Conservation (phyloP, 2,113 vertebrate genomes). For the Ceyx cyanopectus region DNA sequence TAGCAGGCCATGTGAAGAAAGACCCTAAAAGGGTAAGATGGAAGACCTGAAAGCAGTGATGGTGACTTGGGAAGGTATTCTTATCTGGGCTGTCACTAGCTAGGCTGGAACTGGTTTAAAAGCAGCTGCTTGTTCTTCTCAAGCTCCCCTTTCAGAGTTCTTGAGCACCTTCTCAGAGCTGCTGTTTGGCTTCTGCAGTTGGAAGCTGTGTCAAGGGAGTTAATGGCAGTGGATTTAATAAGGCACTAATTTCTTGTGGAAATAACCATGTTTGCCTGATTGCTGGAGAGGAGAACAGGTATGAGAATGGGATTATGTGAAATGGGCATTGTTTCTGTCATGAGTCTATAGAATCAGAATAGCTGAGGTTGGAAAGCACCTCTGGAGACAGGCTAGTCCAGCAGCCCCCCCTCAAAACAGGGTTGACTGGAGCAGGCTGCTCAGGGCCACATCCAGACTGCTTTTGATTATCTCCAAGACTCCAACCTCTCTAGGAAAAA, state of each 20-base stretch:
- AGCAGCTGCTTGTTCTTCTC: background rate
- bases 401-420: background rate
- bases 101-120: background rate
- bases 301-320: background rate
- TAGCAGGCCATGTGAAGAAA: background rate
- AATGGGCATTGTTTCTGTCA: rapidly evolving
- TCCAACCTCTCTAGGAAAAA: background rate
- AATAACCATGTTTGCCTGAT: background rate
- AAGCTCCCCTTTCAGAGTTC: background rate
- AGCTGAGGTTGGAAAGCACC: background rate
- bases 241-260: background rate
- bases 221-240: background rate
- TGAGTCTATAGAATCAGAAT: rapidly evolving
- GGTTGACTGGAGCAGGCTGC: background rate
- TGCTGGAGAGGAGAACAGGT: background rate
- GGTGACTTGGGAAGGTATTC: background rate
- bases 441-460: background rate
- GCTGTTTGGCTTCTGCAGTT: background rate
- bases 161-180: background rate
- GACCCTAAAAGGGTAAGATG: background rate
- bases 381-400: background rate
- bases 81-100: background rate
- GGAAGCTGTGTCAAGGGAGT: background rate
- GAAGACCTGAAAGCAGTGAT: background rate
- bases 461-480: background rate